These are phyloP conservation scores for Microchrysa polita DNA, from an alignment of 2,888 invertebrate genomes.

Conservation along the genomic window DNA sequence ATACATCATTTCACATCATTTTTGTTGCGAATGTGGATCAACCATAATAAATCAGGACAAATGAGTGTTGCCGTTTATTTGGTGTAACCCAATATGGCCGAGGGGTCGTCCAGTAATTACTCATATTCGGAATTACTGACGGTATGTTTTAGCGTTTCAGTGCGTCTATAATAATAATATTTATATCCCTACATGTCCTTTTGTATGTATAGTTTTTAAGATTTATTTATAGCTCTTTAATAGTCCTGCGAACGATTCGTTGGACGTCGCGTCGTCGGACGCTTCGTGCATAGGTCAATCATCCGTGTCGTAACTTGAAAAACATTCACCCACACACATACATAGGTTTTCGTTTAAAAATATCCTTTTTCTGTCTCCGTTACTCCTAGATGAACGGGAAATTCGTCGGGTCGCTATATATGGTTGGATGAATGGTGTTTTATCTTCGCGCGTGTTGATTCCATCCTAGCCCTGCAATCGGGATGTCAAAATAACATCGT, in stretches of 20 bases:
- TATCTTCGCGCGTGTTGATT: neutral
- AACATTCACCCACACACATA: neutral
- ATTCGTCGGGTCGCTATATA: neutral
- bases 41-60: slow-evolving; percentile 61
- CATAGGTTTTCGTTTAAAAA: slow-evolving; percentile 6
- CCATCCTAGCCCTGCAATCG: neutral
- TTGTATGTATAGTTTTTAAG: too few species aligned
- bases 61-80: slow-evolving; percentile 64
- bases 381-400: neutral
- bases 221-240: too few species aligned
- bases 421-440: neutral
- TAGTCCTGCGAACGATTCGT: too few species aligned
- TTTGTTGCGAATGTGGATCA: slow-evolving; percentile 59
- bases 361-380: slow-evolving; percentile 12
- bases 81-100: slow-evolving; percentile 66
- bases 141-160: slow-evolving; percentile 58
- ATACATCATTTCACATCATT: too few species aligned
- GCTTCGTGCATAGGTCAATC: neutral
- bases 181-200: too few species aligned
- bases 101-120: slow-evolving; percentile 64
- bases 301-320: neutral
- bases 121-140: slow-evolving; percentile 65
- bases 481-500: neutral
- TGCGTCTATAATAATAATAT: too few species aligned
- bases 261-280: too few species aligned